Base-by-base conservation (phyloP, 2,797 vertebrate genomes). In the Sparidentex hasta region DNA sequence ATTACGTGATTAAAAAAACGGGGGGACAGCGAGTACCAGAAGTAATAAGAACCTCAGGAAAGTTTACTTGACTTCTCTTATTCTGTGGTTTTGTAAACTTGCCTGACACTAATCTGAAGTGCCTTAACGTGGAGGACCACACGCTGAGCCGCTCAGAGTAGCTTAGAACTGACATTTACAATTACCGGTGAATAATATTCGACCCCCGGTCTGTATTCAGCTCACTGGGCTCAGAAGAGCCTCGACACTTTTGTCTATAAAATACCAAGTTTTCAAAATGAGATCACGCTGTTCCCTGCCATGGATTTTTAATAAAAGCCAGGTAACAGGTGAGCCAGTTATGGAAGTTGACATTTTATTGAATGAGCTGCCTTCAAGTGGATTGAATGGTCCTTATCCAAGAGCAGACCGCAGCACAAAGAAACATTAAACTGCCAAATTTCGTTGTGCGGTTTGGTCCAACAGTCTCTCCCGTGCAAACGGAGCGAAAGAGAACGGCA, bases 111-210 rank as follows among this genome's bases (percentile, higher is more conserved):
- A 58, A 78, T 51, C n/a, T 62, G 65, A 78, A 18, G 55, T 11
- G 56, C 55, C 33, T 46, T 6, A 51, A 69, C 62, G 78, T 63
- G 47, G 59, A 38, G 50, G 59, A 59, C 59, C 79, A 23, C 69
- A 71, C 11, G 14, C n/a, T 1, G 65, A 69, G 58, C n/a, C 0
- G 0, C 61, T 82, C 59, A 14, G 1, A 63, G 57, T 54, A 75
- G 80, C 54, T 84, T 72, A 47, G 71, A 84, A 54, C 56, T 54
- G 83, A 87, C 84, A 80, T 90, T 83, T 87, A 78, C 48, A 66
- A 67, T 81, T 51, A 64, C 43, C 21, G 72, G 21, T 25, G 55
- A 79, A 70, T 33, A n/a, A 74, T 8, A 33, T 74, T 86, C 14
- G 58, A 3, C 64, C 52, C 33, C 6, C 1, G 23, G 58, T 46